Conservation (phyloP, 2,888 invertebrate genomes). For the Cantharis flavilabris region DNA sequence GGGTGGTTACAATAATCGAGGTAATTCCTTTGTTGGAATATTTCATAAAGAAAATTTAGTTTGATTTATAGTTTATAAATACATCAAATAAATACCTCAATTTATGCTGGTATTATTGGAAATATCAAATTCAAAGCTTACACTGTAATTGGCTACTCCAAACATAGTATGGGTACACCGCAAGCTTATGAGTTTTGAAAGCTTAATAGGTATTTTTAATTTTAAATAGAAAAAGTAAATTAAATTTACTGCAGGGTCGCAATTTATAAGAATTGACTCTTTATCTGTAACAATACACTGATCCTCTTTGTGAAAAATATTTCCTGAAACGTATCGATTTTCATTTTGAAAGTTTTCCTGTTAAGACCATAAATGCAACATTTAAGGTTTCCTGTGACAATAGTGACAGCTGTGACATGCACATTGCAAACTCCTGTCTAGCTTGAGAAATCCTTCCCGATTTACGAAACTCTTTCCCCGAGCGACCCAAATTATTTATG, state of each 20-base stretch:
- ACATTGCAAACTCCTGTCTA: slow-evolving; percentile 22
- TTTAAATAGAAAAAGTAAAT: not conserved
- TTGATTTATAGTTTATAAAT: not conserved
- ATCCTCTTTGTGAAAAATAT: slow-evolving; percentile 5
- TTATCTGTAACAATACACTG: slow-evolving; percentile 3
- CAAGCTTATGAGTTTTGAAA: not conserved
- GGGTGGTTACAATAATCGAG: not conserved
- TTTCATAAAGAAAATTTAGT: slow-evolving; percentile 1
- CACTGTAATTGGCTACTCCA: not conserved
- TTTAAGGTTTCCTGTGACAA: slow-evolving; percentile 27
- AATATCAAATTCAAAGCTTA: not conserved
- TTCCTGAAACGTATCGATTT: slow-evolving; percentile 12
- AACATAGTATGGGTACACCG: not conserved
- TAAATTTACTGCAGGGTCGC: not conserved
- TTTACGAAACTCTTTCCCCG: slow-evolving; percentile 17
- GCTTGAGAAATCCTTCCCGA: slow-evolving; percentile 20
- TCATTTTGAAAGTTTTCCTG: slow-evolving; percentile 18
- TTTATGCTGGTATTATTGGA: not conserved
- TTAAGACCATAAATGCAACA: slow-evolving; percentile 19
- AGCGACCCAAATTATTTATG: slow-evolving; percentile 21
- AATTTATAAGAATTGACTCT: not conserved
- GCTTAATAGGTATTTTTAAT: not conserved
- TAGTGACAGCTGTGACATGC: slow-evolving; percentile 26
- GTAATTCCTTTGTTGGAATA: slow-evolving; percentile 1
- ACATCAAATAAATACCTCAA: not conserved